Evolutionary conservation across 2,113 vertebrate genomes (phyloP).

Genomic region (Sorex araneus): DNA sequence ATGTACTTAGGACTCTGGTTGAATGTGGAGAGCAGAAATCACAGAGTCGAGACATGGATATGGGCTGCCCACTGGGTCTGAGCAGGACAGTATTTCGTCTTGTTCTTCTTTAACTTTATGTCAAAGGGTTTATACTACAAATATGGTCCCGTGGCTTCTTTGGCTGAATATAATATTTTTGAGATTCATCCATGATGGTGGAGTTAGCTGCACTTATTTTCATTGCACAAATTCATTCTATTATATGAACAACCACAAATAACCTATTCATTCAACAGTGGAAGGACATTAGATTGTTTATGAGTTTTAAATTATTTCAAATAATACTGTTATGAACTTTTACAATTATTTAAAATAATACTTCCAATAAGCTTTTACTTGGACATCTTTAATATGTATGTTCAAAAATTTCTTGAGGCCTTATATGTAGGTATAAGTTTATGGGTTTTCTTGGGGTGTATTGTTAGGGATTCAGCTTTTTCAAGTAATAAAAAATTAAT

Average conservation of each 20-base stretch:
- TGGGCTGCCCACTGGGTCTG: background rate
- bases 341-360: background rate
- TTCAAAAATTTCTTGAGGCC: background rate
- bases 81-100: background rate
- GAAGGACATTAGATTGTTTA: conserved; percentile 8
- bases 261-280: background rate
- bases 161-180: background rate
- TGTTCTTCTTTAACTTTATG: background rate
- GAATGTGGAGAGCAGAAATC: too few relatives aligned
- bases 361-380: background rate
- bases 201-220: background rate
- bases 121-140: background rate
- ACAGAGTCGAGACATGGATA: background rate
- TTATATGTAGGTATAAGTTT: background rate
- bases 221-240: background rate
- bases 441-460: background rate
- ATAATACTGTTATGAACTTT: background rate
- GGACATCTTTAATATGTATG: background rate
- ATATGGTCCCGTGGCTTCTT: background rate
- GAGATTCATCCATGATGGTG: background rate
- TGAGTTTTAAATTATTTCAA: background rate
- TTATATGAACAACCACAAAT: background rate
- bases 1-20: too few relatives aligned
- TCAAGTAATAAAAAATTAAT: background rate
- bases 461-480: background rate